Percentiles rank a stretch among this genome's conserved stretches.
Evolutionary conservation across 2,113 vertebrate genomes (phyloP).

Genomic region (Lipotes vexillifer): DNA sequence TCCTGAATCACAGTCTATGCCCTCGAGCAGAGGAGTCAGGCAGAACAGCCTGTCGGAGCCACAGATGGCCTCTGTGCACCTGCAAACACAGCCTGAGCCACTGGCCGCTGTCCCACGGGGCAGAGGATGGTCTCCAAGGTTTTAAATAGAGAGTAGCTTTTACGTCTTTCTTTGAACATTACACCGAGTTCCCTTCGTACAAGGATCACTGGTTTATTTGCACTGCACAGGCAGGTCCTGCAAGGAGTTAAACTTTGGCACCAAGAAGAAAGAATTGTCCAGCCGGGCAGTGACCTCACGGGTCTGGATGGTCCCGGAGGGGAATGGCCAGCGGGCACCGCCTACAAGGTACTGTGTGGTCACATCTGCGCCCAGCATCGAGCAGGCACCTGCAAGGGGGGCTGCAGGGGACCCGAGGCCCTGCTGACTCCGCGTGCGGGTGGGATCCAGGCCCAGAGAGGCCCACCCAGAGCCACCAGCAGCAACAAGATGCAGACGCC

Average conservation of each 20-base stretch:
- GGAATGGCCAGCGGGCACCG: not conserved
- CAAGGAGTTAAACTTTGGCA: accelerated
- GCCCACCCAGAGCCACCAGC: not conserved
- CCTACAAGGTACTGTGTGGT: not conserved
- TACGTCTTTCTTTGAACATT: too few relatives aligned
- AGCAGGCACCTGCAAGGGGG: not conserved
- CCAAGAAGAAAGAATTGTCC: not conserved
- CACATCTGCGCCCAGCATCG: too few relatives aligned
- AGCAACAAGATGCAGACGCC: accelerated
- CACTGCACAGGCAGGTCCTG: not conserved
- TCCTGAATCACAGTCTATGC: not conserved
- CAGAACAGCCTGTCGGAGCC: not conserved
- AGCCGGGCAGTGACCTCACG: accelerated
- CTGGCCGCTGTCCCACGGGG: accelerated
- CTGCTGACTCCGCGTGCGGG: accelerated
- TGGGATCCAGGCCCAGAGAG: not conserved
- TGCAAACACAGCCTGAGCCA: not conserved
- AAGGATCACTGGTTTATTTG: not conserved
- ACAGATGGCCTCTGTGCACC: accelerated
- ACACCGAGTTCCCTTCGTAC: not conserved
- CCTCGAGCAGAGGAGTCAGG: not conserved
- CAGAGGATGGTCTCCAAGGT: accelerated
- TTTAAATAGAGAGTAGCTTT: not conserved
- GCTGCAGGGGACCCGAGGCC: not conserved
- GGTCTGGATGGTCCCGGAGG: not conserved